Evolutionary conservation across 2,797 vertebrate species (phyloP), one percentile per base, ranked within the genome.

Genomic region (Dendrocincla tyrannina): DNA sequence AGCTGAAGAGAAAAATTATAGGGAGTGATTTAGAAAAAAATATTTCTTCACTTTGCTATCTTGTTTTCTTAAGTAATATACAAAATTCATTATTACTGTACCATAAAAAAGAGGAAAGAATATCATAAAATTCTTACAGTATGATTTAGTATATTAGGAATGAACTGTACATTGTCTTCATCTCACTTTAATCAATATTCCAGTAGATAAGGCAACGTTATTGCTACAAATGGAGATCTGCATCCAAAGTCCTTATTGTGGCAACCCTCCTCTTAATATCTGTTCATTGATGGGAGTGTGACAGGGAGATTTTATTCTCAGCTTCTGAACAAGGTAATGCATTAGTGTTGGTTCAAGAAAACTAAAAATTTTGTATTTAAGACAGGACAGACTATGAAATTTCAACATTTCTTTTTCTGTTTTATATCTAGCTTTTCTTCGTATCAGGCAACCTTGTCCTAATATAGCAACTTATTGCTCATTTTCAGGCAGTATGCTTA

Each of bases 11-110:
- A 50, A 87, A 52, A 69, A 85, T 93, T 97, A 94, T 95, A 95
- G 25, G 58, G 56, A 87, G 42, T 80, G 55, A 79, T 91, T 89
- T 67, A 84, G 68, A 89, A 96, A 93, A 92, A 44, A 39, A 24
- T 4, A 37, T 1, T 35, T 73, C 33, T 73, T 49, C 19, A 37
- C 5, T 95, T 91, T 84, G n/a, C 60, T 68, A 75, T 42, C 28
- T 80, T 91, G 35, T 47, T 68, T 91, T 80, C 27, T 80, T 70
- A 88, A 96, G 88, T 10, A 75, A 72, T 35, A 70, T 52, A 94
- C 83, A 88, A 95, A 88, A 95, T 97, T 94, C 80, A 90, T 96
- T 96, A 89, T 97, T 97, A 87, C 84, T 86, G 27, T 47, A 66
- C 46, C 56, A 85, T 62, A 68, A 89, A 88, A 86, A 37, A 22